Base-by-base conservation (phyloP, 2,113 vertebrate genomes). In the Perccottus glenii region DNA sequence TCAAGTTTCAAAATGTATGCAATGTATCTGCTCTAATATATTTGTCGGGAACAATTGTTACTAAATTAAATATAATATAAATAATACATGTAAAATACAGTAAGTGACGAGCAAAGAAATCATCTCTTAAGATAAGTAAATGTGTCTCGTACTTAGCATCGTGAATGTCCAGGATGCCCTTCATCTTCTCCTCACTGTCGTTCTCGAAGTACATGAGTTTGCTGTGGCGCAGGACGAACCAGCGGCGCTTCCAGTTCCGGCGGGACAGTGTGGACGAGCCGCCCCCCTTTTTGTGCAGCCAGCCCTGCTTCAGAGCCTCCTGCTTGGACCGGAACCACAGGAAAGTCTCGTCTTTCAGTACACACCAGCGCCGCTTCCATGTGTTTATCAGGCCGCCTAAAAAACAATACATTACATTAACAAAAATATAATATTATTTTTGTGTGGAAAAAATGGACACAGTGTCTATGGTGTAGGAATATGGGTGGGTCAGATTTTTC, bases 321-420 rank as follows among this genome's bases (percentile, higher is more conserved):
- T 99, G 98, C 81, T 98, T 98, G 71, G 96, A 94, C 60, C 98
- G 93, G 86, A 99, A 99, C 98, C 98, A 99, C 84, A 99, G 87
- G 91, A 99, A 98, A 14, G 96, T 97, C 87, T 99, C 98, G 44
- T 99, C 98, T 87, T 99, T 99, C 62, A 99, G 91, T 43, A 99
- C 98, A 11, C 98, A 99, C 98, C 98, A 99, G 77, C 96, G 95
- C 32, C 95, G 93, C n/a, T n/a, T n/a, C n/a, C n/a, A 99, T 0
- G 94, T 93, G 89, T 98, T 98, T 84, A 99, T 96, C 66, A 99
- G 80, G 2, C 98, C 96, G 44, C 98, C 98, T 99, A 89, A 27
- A 27, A n/a, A 0, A 6, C 64, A 14, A 3, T 6, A 4, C 6
- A 11, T 6, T 40, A 40, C 38, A 6, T 40, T 40, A 40, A 40